Conservation (phyloP, 2,113 vertebrate species). For the Vulpes vulpes region DNA sequence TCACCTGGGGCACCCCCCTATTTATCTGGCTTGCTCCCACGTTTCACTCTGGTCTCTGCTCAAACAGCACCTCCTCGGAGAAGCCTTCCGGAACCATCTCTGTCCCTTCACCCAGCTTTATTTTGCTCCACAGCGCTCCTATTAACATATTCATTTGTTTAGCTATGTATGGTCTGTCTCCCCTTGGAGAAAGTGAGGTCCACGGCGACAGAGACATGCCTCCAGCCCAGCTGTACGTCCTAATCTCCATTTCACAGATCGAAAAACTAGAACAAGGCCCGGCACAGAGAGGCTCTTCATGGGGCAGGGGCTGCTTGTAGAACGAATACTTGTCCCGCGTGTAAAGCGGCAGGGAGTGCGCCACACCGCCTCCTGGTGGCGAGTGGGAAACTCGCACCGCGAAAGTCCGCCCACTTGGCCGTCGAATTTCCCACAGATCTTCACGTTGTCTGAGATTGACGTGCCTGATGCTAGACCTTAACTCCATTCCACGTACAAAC, state of each 20-base stretch:
- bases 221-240: background rate
- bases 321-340: background rate
- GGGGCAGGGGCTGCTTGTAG: background rate
- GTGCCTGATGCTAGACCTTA: background rate
- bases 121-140: background rate
- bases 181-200: background rate
- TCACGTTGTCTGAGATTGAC: background rate
- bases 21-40: background rate
- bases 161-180: background rate
- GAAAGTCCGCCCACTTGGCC: background rate
- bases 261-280: background rate
- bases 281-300: background rate
- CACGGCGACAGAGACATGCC: background rate
- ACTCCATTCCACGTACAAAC: background rate
- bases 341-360: no score
- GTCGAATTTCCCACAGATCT: background rate
- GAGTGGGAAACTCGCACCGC: background rate
- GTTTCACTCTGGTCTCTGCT: background rate
- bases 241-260: background rate
- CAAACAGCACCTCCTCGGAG: background rate
- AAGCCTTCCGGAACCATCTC: background rate
- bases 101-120: background rate
- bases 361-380: conserved; percentile 26
- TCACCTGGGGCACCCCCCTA: background rate
- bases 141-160: background rate